Conservation (phyloP, 2,113 vertebrate species). For the Neofelis nebulosa region DNA sequence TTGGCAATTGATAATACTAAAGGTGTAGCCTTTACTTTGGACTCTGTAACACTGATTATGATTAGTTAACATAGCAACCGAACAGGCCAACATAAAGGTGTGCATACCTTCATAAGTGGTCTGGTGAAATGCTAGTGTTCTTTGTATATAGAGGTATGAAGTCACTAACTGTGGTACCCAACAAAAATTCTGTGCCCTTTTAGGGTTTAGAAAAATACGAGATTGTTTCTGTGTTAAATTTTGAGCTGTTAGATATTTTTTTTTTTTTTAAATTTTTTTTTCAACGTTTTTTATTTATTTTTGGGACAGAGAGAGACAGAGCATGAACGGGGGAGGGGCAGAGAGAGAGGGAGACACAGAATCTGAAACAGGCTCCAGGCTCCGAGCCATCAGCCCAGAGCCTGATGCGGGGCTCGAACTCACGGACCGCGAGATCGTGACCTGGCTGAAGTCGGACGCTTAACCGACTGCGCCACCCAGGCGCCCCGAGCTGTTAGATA, state of each 20-base stretch:
- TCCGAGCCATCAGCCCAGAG: no score
- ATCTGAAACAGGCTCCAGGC: no score
- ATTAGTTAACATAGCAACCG: neutral
- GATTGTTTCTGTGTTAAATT: slow-evolving; percentile 11
- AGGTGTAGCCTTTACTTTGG: neutral
- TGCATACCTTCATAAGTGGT: neutral
- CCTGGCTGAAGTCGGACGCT: no score
- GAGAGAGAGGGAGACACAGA: no score
- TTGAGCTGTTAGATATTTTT: neutral
- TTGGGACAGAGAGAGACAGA: no score
- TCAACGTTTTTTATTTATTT: no score
- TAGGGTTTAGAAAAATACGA: neutral
- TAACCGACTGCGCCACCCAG: no score
- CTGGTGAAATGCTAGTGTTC: neutral
- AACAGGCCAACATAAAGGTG: neutral
- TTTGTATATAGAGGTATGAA: neutral
- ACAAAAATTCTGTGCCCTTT: neutral
- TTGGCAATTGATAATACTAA: neutral
- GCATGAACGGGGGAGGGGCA: no score
- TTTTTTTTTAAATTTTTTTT: no score
- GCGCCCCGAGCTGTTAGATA: neutral
- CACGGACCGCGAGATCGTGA: no score
- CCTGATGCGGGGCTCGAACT: no score
- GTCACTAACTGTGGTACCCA: neutral
- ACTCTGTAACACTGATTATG: neutral